Base-by-base conservation (phyloP, 1,140 invertebrate species). In the Euwallacea fornicatus region DNA sequence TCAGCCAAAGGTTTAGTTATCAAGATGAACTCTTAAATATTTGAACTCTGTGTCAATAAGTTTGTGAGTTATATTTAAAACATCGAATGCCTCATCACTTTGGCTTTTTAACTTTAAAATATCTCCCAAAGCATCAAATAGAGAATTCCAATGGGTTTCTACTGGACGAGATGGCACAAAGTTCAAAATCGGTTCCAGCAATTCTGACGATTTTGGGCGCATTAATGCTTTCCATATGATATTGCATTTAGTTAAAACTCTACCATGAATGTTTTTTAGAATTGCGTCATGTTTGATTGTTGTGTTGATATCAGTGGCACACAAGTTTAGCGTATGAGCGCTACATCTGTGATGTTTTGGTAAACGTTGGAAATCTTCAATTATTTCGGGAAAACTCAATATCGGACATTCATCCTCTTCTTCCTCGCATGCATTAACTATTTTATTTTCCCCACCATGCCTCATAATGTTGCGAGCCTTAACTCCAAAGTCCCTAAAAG, bases 231-330 rank as follows among this genome's bases (percentile, higher is more conserved):
- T 50, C 46, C 46, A 50, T 50, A 50, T 11, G 9, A 50, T 50
- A 50, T 50, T 50, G 13, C 46, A 50, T 13, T 50, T 50, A 10
- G 9, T 13, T 13, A 50, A 11, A 50, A 50, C 46, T 50, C 46
- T 50, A 50, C 13, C 46, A 50, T 50, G 46, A 50, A 50, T 50
- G 13, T 50, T 50, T 50, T 50, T 50, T 50, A 50, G 13, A 11
- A 13, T 50, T 50, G 9, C 9, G 13, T 50, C 13, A 11, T 10
- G 1, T 50, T 50, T 50, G 9, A 50, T 11, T 11, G 46, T 50
- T 50, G 9, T 50, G 13, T 50, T 50, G 9, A 50, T 50, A 50
- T 50, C 46, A 50, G 46, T 50, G 13, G 46, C 46, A 50, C 46
- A 50, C 46, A 50, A 50, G 46, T 50, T 50, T 50, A 50, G 46